Conservation (phyloP, 2,113 vertebrate genomes). For the Acrocephalus kingi region DNA sequence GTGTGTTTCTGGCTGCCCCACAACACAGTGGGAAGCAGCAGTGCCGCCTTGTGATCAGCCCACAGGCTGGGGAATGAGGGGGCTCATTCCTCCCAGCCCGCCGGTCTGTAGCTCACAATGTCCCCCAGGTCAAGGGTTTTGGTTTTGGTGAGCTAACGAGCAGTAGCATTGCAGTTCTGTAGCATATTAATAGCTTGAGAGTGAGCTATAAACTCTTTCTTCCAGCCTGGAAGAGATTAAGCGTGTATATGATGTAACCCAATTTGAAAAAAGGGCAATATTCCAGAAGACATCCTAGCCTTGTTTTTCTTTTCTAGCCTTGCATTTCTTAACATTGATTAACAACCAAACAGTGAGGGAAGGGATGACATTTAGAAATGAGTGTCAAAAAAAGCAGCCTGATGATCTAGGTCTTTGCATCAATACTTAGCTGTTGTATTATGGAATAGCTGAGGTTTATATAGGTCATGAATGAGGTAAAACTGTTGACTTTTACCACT, state of each 20-base stretch:
- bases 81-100: neutral
- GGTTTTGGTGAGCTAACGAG: neutral
- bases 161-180: neutral
- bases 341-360: neutral
- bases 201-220: neutral
- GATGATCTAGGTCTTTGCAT: neutral
- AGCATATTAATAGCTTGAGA: neutral
- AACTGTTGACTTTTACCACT: neutral
- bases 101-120: neutral
- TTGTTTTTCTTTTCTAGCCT: neutral
- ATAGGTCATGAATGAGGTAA: neutral
- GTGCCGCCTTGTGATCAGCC: rapidly evolving
- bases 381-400: neutral
- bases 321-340: neutral
- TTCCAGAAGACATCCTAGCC: neutral
- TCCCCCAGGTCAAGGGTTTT: neutral
- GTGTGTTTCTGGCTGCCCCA: neutral
- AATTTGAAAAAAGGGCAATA: neutral
- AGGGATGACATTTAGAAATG: neutral
- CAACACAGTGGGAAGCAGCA: rapidly evolving
- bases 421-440: neutral
- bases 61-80: neutral
- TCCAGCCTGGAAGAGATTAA: neutral
- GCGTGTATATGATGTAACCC: neutral
- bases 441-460: neutral